These are phyloP conservation scores for Dasyurus viverrinus DNA, from an alignment of 2,113 vertebrate species.

Conservation along the genomic window DNA sequence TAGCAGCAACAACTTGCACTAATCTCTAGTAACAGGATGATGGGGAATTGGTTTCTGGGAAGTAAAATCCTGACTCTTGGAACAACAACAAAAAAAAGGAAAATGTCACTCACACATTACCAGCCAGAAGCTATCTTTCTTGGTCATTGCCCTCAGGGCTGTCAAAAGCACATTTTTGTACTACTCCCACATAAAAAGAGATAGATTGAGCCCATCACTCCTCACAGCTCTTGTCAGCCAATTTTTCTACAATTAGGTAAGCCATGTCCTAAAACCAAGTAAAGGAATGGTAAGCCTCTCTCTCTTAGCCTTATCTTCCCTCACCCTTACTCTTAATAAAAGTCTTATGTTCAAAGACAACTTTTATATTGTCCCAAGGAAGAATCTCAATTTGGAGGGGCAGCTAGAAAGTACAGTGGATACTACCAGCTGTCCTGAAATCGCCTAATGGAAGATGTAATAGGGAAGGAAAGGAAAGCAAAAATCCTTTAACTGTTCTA, in stretches of 20 bases:
- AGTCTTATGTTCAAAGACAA: not conserved
- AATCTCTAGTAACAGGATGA: not conserved
- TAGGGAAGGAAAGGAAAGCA: not conserved
- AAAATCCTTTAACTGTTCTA: not conserved
- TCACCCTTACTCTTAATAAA: not conserved
- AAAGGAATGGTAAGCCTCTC: not conserved
- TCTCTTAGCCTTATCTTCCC: not conserved
- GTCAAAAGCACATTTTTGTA: not conserved
- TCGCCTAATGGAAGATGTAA: not conserved
- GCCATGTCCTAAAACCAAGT: not conserved
- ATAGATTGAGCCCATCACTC: not conserved
- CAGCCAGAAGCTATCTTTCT: not conserved
- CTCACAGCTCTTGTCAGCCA: not conserved
- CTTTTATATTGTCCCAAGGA: not conserved
- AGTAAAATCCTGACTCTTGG: not conserved
- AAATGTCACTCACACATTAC: not conserved
- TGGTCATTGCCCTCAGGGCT: not conserved
- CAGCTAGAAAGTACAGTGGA: too few species aligned
- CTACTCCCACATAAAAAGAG: not conserved
- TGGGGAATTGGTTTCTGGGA: not conserved
- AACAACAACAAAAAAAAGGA: not conserved
- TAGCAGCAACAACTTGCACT: not conserved
- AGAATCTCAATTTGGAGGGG: not conserved
- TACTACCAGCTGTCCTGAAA: too few species aligned
- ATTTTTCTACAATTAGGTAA: not conserved